phyloP scores from a whole-genome alignment of 2,888 invertebrate species.

The Phanerotoma sp. region DNA sequence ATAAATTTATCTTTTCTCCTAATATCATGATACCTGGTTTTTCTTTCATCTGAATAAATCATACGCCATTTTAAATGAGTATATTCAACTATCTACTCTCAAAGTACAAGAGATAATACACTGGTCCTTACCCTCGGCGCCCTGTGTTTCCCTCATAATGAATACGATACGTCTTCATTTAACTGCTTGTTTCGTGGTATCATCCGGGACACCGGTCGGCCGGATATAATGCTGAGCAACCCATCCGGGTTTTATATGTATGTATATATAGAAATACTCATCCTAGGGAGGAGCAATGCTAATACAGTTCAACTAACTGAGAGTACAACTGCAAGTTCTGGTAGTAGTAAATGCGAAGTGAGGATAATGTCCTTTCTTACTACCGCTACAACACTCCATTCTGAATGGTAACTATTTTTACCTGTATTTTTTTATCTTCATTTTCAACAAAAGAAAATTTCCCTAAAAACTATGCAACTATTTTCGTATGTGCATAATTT shows the following conservation, averaged over 20 bases:
- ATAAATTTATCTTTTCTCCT: background rate
- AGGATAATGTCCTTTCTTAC: constrained; percentile 3
- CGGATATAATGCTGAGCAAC: constrained; percentile 18
- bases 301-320: background rate
- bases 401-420: background rate
- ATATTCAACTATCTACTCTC: background rate
- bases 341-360: constrained; percentile 2
- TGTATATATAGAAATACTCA: background rate
- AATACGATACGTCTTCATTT: constrained; percentile 56
- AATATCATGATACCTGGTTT: background rate
- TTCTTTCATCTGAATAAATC: constrained; percentile 1
- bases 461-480: too few relatives aligned
- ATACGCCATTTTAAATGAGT: background rate
- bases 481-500: too few relatives aligned
- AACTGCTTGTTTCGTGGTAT: constrained; percentile 48
- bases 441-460: background rate
- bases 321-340: background rate
- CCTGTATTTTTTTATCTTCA: background rate
- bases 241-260: constrained; percentile 15
- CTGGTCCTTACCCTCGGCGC: constrained; percentile 5
- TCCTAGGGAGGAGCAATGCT: background rate
- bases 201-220: constrained; percentile 37
- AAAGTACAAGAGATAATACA: background rate
- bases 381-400: background rate
- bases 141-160: constrained; percentile 45